phyloP scores from a whole-genome alignment of 2,888 invertebrate species.

The Ditula angustiorana region DNA sequence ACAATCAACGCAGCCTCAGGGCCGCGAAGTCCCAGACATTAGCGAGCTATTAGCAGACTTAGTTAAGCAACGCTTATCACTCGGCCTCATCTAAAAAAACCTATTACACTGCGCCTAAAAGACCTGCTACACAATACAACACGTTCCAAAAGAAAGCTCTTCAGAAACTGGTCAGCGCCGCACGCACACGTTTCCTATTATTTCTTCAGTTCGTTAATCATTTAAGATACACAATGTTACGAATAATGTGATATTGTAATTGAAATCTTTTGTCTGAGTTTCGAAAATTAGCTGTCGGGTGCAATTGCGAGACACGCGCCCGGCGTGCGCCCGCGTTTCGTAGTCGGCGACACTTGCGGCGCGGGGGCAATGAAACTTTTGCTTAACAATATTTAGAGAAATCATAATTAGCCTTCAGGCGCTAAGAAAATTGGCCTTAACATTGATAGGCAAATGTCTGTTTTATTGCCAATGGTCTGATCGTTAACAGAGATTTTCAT shows the following conservation, averaged over 20 bases:
- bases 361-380: slow-evolving; percentile 15
- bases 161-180: slow-evolving; percentile 9
- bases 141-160: not conserved
- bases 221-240: slow-evolving; percentile 43
- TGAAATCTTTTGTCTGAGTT: slow-evolving; percentile 36
- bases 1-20: slow-evolving; percentile 22
- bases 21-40: slow-evolving; percentile 52
- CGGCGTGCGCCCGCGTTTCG: slow-evolving; percentile 20
- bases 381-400: slow-evolving; percentile 10
- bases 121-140: slow-evolving; percentile 46
- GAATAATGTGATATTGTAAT: slow-evolving; percentile 38
- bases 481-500: no score
- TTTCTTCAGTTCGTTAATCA: slow-evolving; percentile 57
- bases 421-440: no score
- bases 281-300: slow-evolving; percentile 24
- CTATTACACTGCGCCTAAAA: slow-evolving; percentile 48
- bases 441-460: no score
- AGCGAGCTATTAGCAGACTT: slow-evolving; percentile 68
- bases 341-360: slow-evolving; percentile 4
- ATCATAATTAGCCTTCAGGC: slow-evolving; percentile 4
- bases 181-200: slow-evolving; percentile 45
- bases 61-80: slow-evolving; percentile 76
- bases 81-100: slow-evolving; percentile 61
- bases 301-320: slow-evolving; percentile 10
- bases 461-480: not conserved